A percentile compares a stretch with the other conserved stretches of the same genome.
These are phyloP conservation scores for Panagrolaimus sp. DNA, from an alignment of 1,140 invertebrate species.

Conservation along the genomic window DNA sequence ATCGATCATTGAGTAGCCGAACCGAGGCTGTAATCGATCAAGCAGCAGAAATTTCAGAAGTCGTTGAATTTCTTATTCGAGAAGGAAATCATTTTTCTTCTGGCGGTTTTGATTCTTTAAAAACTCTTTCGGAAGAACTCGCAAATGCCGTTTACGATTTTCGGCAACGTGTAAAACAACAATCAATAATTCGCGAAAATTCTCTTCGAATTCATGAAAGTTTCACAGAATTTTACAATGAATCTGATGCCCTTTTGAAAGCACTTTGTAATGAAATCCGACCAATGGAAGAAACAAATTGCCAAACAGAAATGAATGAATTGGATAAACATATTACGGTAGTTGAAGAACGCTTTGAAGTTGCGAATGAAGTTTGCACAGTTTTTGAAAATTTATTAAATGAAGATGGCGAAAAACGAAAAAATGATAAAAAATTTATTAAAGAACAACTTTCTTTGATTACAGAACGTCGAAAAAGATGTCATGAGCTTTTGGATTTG, in stretches of 20 bases:
- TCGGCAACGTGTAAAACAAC: slow-evolving; percentile 2
- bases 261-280: slow-evolving; percentile 11
- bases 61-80: slow-evolving; percentile 10
- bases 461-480: slow-evolving; percentile 9
- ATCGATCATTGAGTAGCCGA: not conserved
- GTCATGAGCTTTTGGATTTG: slow-evolving; percentile 12
- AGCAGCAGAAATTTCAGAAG: slow-evolving; percentile 13
- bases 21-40: slow-evolving; percentile 17
- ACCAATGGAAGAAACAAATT: slow-evolving; percentile 14
- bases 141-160: slow-evolving; percentile 14
- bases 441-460: not conserved
- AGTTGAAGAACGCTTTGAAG: not conserved
- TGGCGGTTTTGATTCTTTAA: not conserved
- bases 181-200: not conserved
- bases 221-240: slow-evolving; percentile 23
- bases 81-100: not conserved
- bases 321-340: slow-evolving; percentile 18
- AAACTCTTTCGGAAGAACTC: not conserved
- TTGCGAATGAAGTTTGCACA: not conserved
- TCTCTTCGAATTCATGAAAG: slow-evolving; percentile 11
- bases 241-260: slow-evolving; percentile 26
- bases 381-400: not conserved
- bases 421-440: not conserved
- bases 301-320: slow-evolving; percentile 3
- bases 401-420: not conserved